Evolutionary conservation across 1,140 invertebrate genomes (phyloP).

Genomic region (Brachionus paranguensis): DNA sequence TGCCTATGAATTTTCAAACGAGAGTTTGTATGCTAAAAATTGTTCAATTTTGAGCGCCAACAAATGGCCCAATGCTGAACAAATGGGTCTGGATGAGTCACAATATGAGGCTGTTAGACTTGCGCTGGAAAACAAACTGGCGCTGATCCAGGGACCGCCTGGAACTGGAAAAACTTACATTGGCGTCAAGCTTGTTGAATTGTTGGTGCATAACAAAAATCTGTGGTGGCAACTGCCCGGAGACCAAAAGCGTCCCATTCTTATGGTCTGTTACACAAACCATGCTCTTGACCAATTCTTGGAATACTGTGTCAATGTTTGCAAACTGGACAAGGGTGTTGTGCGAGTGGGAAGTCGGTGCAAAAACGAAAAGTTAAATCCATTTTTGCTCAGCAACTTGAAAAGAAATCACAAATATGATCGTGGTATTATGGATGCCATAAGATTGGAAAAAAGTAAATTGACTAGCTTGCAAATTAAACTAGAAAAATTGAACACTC

Average conservation of each 20-base stretch:
- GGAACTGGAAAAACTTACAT: conserved; percentile 53
- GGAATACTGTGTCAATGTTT: conserved; percentile 57
- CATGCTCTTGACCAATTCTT: conserved; percentile 82
- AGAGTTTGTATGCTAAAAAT: background rate
- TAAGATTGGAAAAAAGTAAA: background rate
- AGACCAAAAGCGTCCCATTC: conserved; percentile 58
- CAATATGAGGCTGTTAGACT: conserved; percentile 55
- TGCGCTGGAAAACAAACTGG: conserved; percentile 57
- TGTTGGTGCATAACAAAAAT: conserved; percentile 48
- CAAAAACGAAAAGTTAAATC: conserved; percentile 56
- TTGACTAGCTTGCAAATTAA: background rate
- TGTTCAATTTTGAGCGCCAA: background rate
- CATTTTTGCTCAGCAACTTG: conserved; percentile 41
- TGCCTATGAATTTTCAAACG: background rate
- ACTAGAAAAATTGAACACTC: conserved; percentile 38
- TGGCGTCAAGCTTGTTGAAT: conserved; percentile 52
- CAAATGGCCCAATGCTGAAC: conserved; percentile 45
- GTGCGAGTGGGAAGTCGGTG: conserved; percentile 69
- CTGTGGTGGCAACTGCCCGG: conserved; percentile 43
- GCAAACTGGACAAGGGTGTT: conserved; percentile 51
- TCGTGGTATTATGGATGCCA: background rate
- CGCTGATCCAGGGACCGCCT: conserved; percentile 66
- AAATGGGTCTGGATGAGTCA: conserved; percentile 52
- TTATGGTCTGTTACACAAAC: conserved; percentile 77
- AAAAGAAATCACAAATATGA: conserved; percentile 18